Evolutionary conservation across 1,140 invertebrate species (phyloP).

Genomic region (Glossosoma conforme): DNA sequence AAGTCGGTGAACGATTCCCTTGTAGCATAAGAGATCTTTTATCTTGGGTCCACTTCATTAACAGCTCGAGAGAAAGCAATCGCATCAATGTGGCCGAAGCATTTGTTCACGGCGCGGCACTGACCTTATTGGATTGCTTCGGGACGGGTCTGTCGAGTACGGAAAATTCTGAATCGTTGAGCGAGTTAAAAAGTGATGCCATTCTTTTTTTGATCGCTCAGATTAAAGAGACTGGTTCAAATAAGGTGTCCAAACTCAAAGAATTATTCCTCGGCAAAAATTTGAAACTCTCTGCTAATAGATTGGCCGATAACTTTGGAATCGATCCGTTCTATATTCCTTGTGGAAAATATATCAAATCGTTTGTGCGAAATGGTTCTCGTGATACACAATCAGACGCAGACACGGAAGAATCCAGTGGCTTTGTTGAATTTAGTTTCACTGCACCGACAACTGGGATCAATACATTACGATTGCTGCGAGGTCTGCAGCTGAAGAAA

Average conservation of each 20-base stretch:
- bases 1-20: slow-evolving; percentile 72
- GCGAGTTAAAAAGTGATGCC: slow-evolving; percentile 47
- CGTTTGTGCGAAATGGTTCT: background rate
- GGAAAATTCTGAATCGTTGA: slow-evolving; percentile 54
- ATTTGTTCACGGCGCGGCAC: slow-evolving; percentile 82
- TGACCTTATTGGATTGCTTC: slow-evolving; percentile 88
- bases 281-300: slow-evolving; percentile 35
- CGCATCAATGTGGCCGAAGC: slow-evolving; percentile 55
- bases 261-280: slow-evolving; percentile 37
- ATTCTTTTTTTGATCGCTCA: slow-evolving; percentile 50
- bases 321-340: slow-evolving; percentile 68
- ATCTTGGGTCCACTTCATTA: slow-evolving; percentile 91
- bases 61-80: slow-evolving; percentile 51
- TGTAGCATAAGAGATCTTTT: slow-evolving; percentile 91
- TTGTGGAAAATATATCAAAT: slow-evolving; percentile 39
- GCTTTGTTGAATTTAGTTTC: slow-evolving; percentile 59
- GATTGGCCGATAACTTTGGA: slow-evolving; percentile 52
- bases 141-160: slow-evolving; percentile 65
- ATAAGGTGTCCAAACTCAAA: slow-evolving; percentile 35
- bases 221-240: slow-evolving; percentile 39
- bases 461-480: slow-evolving; percentile 80
- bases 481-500: slow-evolving; percentile 84
- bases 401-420: slow-evolving; percentile 15
- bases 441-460: slow-evolving; percentile 75
- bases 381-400: background rate